Evolutionary conservation across 2,888 invertebrate species (phyloP).

Genomic region (Eumerus sabulonum): DNA sequence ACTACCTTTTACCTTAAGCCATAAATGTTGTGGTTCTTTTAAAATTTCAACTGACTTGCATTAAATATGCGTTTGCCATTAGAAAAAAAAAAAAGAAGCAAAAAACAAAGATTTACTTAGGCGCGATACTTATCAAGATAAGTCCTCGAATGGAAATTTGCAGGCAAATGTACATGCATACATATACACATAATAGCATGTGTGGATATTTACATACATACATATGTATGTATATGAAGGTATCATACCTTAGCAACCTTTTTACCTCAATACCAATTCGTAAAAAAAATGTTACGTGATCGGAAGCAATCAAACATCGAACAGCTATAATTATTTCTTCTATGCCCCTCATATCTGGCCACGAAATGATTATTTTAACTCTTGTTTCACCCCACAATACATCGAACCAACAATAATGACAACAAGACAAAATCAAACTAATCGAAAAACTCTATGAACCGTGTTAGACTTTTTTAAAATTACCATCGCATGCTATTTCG

Average conservation of each 20-base stretch:
- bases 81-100: not conserved
- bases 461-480: conserved; percentile 65
- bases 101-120: not conserved
- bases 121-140: conserved; percentile 28
- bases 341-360: conserved; percentile 17
- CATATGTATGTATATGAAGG: too few species aligned
- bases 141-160: not conserved
- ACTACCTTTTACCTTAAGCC: conserved; percentile 21
- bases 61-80: conserved; percentile 21
- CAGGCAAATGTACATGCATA: not conserved
- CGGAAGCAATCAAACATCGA: conserved; percentile 68
- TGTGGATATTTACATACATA: too few species aligned
- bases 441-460: conserved; percentile 68
- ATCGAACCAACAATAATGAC: conserved; percentile 7
- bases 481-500: conserved; percentile 64
- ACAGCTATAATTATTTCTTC: conserved; percentile 49
- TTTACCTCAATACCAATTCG: conserved; percentile 28
- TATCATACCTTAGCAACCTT: not conserved
- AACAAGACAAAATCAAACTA: conserved; percentile 57
- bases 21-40: conserved; percentile 39
- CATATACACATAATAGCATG: not conserved
- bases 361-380: conserved; percentile 40
- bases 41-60: conserved; percentile 56
- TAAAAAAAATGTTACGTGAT: conserved; percentile 65
- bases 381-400: conserved; percentile 36